phyloP scores from a whole-genome alignment of 2,113 vertebrate genomes.

The Varanus komodoensis region DNA sequence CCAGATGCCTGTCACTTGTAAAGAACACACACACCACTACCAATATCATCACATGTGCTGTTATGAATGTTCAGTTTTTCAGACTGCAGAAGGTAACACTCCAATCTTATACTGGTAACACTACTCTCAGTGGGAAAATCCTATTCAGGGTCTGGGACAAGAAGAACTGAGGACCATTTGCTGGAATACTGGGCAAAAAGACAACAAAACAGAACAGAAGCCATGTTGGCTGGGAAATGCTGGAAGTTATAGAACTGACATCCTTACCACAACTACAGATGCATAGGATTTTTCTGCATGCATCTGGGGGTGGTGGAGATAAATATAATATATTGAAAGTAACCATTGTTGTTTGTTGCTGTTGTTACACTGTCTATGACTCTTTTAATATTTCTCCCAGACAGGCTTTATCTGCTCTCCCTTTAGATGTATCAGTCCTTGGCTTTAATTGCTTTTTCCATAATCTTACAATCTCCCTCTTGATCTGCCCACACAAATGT shows the following conservation, averaged over 20 bases:
- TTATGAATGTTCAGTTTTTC: background rate
- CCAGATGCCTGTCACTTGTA: background rate
- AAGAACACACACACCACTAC: background rate
- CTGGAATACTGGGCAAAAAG: background rate
- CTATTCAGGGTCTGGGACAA: background rate
- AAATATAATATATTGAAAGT: background rate
- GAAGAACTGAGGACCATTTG: background rate
- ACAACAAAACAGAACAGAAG: background rate
- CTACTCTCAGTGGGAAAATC: background rate
- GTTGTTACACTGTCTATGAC: background rate
- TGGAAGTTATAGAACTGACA: too few species aligned
- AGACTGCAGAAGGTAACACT: background rate
- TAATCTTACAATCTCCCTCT: background rate
- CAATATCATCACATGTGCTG: background rate
- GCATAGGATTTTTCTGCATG: too few species aligned
- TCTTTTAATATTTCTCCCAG: background rate
- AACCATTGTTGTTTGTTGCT: background rate
- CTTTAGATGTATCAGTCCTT: background rate
- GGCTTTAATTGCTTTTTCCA: background rate
- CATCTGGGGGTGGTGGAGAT: background rate
- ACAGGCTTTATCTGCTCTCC: background rate
- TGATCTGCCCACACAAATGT: constrained; percentile 1
- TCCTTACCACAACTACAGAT: too few species aligned
- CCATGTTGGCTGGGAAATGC: too few species aligned
- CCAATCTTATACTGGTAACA: background rate